phyloP scores from a whole-genome alignment of 2,888 invertebrate species.

The Flabesymbios commensalis region DNA sequence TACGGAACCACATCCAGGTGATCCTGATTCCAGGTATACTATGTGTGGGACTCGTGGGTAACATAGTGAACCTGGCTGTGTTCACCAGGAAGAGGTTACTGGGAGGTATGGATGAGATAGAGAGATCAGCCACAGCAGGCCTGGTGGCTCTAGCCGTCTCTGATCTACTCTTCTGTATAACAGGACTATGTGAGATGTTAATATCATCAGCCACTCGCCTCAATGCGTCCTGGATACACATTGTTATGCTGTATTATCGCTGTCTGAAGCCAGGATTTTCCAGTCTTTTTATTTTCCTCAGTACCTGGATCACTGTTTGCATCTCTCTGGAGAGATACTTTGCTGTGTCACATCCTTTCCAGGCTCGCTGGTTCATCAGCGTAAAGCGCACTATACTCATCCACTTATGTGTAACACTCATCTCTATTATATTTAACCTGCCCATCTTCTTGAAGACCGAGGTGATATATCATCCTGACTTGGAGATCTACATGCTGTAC shows the following conservation, averaged over 20 bases:
- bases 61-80: constrained; percentile 77
- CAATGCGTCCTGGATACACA: no score
- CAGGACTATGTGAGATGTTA: constrained; percentile 66
- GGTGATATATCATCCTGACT: neutral
- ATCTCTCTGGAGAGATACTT: constrained; percentile 76
- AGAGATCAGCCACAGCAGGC: constrained; percentile 79
- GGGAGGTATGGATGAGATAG: constrained; percentile 68
- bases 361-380: constrained; percentile 70
- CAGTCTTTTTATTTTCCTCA: constrained; percentile 66
- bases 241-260: no score
- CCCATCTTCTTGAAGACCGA: constrained; percentile 62
- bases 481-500: neutral
- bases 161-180: constrained; percentile 67
- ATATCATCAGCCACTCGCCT: no score
- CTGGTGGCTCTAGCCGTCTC: constrained; percentile 74
- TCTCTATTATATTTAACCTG: constrained; percentile 71
- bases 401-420: constrained; percentile 69
- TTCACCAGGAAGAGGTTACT: constrained; percentile 67
- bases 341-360: constrained; percentile 75
- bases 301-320: constrained; percentile 75
- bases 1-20: constrained; percentile 1
- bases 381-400: constrained; percentile 66
- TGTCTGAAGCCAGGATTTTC: constrained; percentile 44
- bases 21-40: constrained; percentile 73
- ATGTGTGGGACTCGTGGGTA: constrained; percentile 75